Percentiles rank a stretch among this genome's conserved stretches.
These are phyloP conservation scores for Aromia moschata DNA, from an alignment of 2,888 invertebrate species.

Conservation along the genomic window DNA sequence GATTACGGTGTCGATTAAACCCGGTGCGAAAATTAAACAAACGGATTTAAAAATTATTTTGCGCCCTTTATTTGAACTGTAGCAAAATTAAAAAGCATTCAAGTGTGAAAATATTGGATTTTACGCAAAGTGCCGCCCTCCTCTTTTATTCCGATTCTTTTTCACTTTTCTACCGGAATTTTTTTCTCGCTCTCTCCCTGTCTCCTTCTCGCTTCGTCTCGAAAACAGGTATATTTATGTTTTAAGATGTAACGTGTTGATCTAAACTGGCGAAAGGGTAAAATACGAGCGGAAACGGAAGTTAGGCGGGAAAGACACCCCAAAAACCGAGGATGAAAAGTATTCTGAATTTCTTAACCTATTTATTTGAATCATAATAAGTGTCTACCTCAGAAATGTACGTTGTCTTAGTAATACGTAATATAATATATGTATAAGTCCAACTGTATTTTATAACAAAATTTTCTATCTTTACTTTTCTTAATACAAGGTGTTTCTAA, in stretches of 20 bases:
- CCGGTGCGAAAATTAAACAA: slow-evolving; percentile 41
- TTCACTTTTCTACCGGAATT: slow-evolving; percentile 14
- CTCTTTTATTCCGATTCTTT: slow-evolving; percentile 30
- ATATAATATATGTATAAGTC: too few relatives aligned
- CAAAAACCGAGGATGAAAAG: slow-evolving; percentile 40
- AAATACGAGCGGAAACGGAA: slow-evolving; percentile 58
- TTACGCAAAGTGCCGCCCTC: slow-evolving; percentile 38
- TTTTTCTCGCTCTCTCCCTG: slow-evolving; percentile 11
- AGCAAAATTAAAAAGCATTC: slow-evolving; percentile 55
- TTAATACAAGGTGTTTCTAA: too few relatives aligned
- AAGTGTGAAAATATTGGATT: slow-evolving; percentile 53
- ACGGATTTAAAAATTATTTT: slow-evolving; percentile 39
- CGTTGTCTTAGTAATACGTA: too few relatives aligned
- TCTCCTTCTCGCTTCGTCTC: slow-evolving; percentile 6
- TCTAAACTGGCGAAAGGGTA: slow-evolving; percentile 53
- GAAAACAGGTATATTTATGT: slow-evolving; percentile 39
- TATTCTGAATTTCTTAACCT: slow-evolving; percentile 41
- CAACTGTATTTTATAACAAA: too few relatives aligned
- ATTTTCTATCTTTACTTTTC: too few relatives aligned
- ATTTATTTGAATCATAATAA: slow-evolving; percentile 27
- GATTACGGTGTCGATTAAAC: slow-evolving; percentile 33
- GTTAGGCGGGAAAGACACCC: slow-evolving; percentile 47
- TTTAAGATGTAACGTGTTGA: slow-evolving; percentile 54
- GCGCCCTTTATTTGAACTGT: slow-evolving; percentile 53
- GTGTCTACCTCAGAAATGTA: slow-evolving; percentile 13